Percentiles rank a stretch among this genome's conserved stretches.
Conservation (phyloP, 2,888 invertebrate genomes). For the Antitype chi region DNA sequence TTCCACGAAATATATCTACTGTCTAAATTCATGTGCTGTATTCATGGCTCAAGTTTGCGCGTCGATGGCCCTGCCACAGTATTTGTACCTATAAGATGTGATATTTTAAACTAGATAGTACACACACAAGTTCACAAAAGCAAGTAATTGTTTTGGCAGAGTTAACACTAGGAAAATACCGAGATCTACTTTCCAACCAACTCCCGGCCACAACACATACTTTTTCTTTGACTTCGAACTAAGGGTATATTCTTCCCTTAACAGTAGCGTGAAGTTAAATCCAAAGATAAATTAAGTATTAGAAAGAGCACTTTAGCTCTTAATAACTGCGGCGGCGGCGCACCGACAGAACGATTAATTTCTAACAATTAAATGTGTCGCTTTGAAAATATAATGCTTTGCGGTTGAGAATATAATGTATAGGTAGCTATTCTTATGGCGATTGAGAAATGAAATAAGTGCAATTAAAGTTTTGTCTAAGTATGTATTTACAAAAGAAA, state of each 20-base stretch:
- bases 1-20: no score
- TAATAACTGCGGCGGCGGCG: conserved; percentile 55
- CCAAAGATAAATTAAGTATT: conserved; percentile 71
- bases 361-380: conserved; percentile 46
- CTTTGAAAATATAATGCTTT: conserved; percentile 41
- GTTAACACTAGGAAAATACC: neutral
- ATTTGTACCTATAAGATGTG: neutral
- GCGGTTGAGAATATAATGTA: conserved; percentile 23
- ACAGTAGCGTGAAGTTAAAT: conserved; percentile 54
- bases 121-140: no score
- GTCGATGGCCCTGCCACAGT: no score
- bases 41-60: no score
- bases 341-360: conserved; percentile 61
- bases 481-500: neutral
- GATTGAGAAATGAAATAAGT: conserved; percentile 1
- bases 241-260: conserved; percentile 7
- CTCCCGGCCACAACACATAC: no score
- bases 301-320: conserved; percentile 70
- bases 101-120: neutral
- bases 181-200: neutral
- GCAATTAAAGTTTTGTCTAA: neutral
- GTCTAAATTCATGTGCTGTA: no score
- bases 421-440: conserved; percentile 17
- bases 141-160: neutral
- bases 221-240: neutral